A percentile compares a stretch with the other conserved stretches of the same genome.
Evolutionary conservation across 2,113 vertebrate genomes (phyloP).

Genomic region (Engraulis encrasicolus): DNA sequence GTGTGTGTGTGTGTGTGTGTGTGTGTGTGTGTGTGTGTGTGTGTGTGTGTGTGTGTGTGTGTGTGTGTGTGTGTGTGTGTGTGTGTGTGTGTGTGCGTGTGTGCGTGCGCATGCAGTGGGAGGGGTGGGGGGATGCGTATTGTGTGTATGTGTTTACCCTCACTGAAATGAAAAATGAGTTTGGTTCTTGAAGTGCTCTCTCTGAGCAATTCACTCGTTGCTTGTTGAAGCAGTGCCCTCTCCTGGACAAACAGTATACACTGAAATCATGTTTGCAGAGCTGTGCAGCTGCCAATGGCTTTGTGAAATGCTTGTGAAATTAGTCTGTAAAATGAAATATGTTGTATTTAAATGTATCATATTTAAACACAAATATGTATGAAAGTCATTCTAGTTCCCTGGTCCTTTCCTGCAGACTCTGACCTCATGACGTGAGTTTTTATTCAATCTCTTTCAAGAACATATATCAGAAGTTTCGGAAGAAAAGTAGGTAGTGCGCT

Average conservation of each 20-base stretch:
- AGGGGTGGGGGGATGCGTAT: not conserved
- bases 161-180: not conserved
- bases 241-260: slow-evolving; percentile 42
- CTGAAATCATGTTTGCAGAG: slow-evolving; percentile 19
- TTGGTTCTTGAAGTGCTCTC: not conserved
- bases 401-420: no score
- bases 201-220: not conserved
- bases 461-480: no score
- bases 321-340: not conserved
- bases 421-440: no score
- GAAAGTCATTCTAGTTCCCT: no score
- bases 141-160: no score
- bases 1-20: not conserved
- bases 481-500: no score
- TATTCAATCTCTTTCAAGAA: no score
- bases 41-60: not conserved
- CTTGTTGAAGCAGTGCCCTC: slow-evolving; percentile 63
- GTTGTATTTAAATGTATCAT: not conserved
- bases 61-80: not conserved
- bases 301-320: not conserved
- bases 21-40: not conserved
- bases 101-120: not conserved
- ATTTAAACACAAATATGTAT: no score
- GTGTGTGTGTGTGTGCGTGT: not conserved
- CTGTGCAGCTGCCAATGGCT: not conserved